phyloP scores from a whole-genome alignment of 2,797 vertebrate species.

The Hippopotamyrus pictus region DNA sequence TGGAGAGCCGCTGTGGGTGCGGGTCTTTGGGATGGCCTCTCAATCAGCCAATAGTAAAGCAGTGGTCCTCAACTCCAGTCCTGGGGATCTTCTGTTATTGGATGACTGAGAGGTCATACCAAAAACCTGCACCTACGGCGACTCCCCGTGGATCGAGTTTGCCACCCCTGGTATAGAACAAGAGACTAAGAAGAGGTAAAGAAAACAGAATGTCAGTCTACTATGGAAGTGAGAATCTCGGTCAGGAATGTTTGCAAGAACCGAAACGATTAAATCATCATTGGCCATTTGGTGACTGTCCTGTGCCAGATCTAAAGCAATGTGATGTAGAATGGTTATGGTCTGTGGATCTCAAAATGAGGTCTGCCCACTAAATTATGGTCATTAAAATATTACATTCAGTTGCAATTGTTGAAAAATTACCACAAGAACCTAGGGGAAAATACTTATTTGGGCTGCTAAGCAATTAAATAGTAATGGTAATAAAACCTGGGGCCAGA shows the following conservation, averaged over 20 bases:
- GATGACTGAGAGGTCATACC: not conserved
- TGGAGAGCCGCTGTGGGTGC: not conserved
- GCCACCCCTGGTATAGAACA: not conserved
- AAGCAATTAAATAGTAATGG: constrained; percentile 1
- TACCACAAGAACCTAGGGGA: not conserved
- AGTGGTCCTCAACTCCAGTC: not conserved
- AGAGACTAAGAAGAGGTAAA: not conserved
- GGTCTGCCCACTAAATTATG: not conserved
- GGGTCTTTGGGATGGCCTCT: not conserved
- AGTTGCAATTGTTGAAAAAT: not conserved
- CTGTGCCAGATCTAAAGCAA: not conserved
- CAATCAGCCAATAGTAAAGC: not conserved
- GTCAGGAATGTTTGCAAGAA: not conserved
- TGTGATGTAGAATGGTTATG: not conserved
- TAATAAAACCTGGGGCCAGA: not conserved
- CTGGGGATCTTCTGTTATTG: not conserved
- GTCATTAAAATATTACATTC: not conserved
- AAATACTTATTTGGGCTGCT: not conserved
- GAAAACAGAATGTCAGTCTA: not conserved
- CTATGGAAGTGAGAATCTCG: not conserved
- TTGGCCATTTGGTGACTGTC: not conserved
- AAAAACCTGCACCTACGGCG: not conserved
- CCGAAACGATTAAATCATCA: not conserved
- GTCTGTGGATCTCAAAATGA: not conserved
- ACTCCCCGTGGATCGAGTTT: not conserved